Base-by-base conservation (phyloP, 2,113 vertebrate species). In the Anarhynchus alexandrinus region DNA sequence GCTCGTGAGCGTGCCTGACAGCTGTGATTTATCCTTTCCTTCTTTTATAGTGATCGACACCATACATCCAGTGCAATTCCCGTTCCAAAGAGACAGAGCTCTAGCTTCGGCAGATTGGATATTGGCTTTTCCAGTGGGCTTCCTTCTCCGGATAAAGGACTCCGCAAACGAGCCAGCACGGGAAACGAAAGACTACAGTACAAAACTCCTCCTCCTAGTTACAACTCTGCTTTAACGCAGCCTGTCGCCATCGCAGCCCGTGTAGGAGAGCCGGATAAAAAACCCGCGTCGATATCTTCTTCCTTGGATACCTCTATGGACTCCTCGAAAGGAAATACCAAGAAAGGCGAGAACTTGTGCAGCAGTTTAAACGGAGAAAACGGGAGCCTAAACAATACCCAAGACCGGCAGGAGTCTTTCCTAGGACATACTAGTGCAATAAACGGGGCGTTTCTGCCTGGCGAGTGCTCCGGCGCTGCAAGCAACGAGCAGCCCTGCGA, bases 21-120 rank as follows among this genome's bases (percentile, higher is more conserved):
- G 61, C 61, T 85, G 54, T 89, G 81, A 80, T 85, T 86, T 86
- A 15, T 80, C 92, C 82, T 95, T 93, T 90, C 36, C 97, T 47
- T 2, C 92, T 88, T 64, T 92, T 86, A 36, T 86, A 99, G 99
- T 6, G 99, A 99, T 94, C 98, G 98, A 58, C 98, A 98, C 95
- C 99, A 99, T 26, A 98, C 98, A 71, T 99, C 99, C 72, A 99
- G 98, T 70, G 98, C 99, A 47, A 99, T 99, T 96, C 99, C 99
- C 0, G 99, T 99, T 90, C 99, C 99, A 64, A 96, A 98, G 97
- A 99, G 99, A 97, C 99, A 99, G 89, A 98, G 98, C 78, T 97
- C 98, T 6, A 94, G 98, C 34, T 98, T 98, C 7, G 97, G 97
- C n/a, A 96, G 97, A 38, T 96, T 98, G 8, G 99, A 99, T 72